Percentiles rank a stretch among this genome's conserved stretches.
Conservation (phyloP, 2,113 vertebrate genomes). For the Alectura lathami region DNA sequence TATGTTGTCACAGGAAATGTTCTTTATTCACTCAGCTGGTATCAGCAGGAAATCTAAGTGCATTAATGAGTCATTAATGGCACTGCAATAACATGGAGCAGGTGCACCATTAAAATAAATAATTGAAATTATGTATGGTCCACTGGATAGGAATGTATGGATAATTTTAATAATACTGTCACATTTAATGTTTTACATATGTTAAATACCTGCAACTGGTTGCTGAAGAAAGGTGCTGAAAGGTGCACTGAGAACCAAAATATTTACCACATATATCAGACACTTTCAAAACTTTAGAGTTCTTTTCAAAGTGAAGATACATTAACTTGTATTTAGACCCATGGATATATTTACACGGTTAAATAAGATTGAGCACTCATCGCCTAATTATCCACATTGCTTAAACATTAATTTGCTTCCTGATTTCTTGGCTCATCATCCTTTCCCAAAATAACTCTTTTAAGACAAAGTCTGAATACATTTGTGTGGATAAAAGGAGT, state of each 20-base stretch:
- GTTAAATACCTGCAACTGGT: not conserved
- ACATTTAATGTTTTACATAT: not conserved
- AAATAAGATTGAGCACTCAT: not conserved
- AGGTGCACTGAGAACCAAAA: not conserved
- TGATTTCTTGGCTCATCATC: not conserved
- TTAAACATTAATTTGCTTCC: not conserved
- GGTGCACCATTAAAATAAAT: constrained; percentile 7
- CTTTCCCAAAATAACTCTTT: not conserved
- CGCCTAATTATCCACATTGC: not conserved
- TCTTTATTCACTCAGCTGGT: not conserved
- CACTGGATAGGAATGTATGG: not conserved
- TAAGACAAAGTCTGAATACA: not conserved
- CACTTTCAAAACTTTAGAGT: not conserved
- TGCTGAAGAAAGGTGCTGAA: not conserved
- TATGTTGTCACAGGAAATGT: constrained; percentile 20
- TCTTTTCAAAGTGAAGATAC: not conserved
- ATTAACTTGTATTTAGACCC: not conserved
- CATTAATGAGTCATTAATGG: not conserved
- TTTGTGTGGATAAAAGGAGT: not conserved
- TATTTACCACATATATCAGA: not conserved
- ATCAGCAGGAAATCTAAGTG: constrained; percentile 9
- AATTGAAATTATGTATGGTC: not conserved
- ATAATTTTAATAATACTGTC: not conserved
- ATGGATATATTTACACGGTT: not conserved
- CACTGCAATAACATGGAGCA: not conserved